Evolutionary conservation across 2,888 invertebrate species (phyloP).

Genomic region (Pristionchus mayeri): DNA sequence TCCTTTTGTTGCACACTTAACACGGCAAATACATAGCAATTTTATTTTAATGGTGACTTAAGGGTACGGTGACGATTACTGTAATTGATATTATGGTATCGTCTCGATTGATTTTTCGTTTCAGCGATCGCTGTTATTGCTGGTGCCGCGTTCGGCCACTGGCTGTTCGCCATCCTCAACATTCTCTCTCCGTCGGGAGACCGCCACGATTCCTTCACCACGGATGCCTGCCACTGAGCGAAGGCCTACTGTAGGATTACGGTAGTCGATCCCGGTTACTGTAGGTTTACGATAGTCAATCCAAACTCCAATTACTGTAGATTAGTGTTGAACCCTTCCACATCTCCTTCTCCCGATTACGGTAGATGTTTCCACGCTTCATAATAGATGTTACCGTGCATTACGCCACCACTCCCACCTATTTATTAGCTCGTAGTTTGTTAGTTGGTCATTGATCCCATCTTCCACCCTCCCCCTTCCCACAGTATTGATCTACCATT

Average conservation of each 20-base stretch:
- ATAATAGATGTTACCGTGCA: neutral
- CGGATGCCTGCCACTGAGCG: slow-evolving; percentile 69
- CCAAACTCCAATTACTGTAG: too few species aligned
- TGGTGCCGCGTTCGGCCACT: slow-evolving; percentile 72
- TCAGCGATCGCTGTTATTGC: slow-evolving; percentile 69
- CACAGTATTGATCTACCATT: neutral
- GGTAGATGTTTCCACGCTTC: neutral
- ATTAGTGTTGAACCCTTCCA: too few species aligned
- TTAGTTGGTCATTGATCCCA: neutral
- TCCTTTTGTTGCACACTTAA: too few species aligned
- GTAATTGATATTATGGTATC: too few species aligned
- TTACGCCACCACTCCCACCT: too few species aligned
- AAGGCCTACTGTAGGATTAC: neutral
- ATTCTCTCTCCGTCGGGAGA: slow-evolving; percentile 60
- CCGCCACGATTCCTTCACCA: slow-evolving; percentile 64
- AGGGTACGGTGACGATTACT: neutral
- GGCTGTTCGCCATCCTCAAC: slow-evolving; percentile 69
- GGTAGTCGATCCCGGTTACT: neutral
- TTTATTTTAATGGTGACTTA: too few species aligned
- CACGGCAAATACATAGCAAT: too few species aligned
- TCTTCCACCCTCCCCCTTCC: neutral
- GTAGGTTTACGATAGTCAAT: neutral
- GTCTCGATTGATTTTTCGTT: slow-evolving; percentile 42
- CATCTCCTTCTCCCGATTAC: neutral
- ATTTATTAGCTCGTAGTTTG: neutral